Evolutionary conservation across 2,113 vertebrate species (phyloP).

Genomic region (Pseudorasbora parva): DNA sequence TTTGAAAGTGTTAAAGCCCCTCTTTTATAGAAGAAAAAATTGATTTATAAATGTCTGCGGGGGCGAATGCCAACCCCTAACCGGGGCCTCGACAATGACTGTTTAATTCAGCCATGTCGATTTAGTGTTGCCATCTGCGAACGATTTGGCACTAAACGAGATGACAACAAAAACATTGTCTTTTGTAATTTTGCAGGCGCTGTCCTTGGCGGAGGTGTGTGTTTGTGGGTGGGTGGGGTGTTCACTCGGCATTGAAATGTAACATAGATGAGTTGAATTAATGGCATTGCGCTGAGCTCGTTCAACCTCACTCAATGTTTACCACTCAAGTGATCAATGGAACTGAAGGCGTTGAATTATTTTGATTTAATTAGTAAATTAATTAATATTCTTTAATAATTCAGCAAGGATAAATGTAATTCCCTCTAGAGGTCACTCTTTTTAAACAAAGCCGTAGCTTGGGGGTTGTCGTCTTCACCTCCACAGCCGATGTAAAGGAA

Average conservation of each 20-base stretch:
- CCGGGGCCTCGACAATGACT: constrained; percentile 79
- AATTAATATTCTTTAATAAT: too few relatives aligned
- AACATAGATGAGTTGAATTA: constrained; percentile 71
- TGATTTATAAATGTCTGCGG: constrained; percentile 79
- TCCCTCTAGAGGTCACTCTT: too few relatives aligned
- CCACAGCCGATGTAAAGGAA: too few relatives aligned
- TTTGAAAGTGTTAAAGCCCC: constrained; percentile 79
- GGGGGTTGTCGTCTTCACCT: too few relatives aligned
- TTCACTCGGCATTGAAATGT: constrained; percentile 66
- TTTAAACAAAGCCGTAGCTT: too few relatives aligned
- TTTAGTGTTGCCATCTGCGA: constrained; percentile 62
- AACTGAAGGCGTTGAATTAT: constrained; percentile 56
- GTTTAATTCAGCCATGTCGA: constrained; percentile 76
- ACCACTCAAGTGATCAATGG: constrained; percentile 77
- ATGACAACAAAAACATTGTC: constrained; percentile 11
- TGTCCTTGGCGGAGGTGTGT: constrained; percentile 67
- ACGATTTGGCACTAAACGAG: constrained; percentile 11
- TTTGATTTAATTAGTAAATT: neutral
- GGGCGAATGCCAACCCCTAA: constrained; percentile 73
- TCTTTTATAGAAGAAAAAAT: constrained; percentile 78
- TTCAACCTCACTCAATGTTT: constrained; percentile 71
- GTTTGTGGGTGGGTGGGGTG: constrained; percentile 53
- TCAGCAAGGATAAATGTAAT: too few relatives aligned
- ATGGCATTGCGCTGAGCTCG: constrained; percentile 61
- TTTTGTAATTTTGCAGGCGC: neutral